These are phyloP conservation scores for Tricholaema leucomelas DNA, from an alignment of 2,113 vertebrate species.

Conservation along the genomic window DNA sequence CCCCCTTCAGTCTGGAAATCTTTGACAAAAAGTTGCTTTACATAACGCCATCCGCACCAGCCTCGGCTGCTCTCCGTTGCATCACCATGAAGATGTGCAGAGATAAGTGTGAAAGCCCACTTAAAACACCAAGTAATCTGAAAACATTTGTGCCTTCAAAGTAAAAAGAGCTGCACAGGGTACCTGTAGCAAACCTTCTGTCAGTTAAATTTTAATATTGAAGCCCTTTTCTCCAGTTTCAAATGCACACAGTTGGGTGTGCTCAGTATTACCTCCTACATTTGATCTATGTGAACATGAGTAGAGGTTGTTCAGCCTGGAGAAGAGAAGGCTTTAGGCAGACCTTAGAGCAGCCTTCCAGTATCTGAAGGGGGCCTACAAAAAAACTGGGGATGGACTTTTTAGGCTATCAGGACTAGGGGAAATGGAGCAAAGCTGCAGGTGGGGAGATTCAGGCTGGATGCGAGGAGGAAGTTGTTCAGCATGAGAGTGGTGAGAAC, in stretches of 20 bases:
- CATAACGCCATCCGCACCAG: not conserved
- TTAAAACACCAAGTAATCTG: constrained; percentile 3
- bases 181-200: not conserved
- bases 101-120: constrained; percentile 43
- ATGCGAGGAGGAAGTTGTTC: no score
- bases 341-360: no score
- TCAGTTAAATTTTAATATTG: not conserved
- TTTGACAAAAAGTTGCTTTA: not conserved
- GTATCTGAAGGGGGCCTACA: no score
- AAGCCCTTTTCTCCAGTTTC: not conserved
- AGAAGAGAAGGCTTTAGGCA: no score
- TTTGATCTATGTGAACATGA: not conserved
- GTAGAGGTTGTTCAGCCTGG: no score
- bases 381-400: no score
- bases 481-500: no score
- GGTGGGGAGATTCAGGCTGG: no score
- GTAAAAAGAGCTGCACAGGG: not conserved
- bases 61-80: constrained; percentile 12
- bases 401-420: no score
- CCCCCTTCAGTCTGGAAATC: not conserved
- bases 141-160: constrained; percentile 10
- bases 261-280: not conserved
- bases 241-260: not conserved
- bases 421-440: no score
- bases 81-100: constrained; percentile 2